These are phyloP conservation scores for Eilema griseolum DNA, from an alignment of 2,888 invertebrate genomes.

Conservation along the genomic window DNA sequence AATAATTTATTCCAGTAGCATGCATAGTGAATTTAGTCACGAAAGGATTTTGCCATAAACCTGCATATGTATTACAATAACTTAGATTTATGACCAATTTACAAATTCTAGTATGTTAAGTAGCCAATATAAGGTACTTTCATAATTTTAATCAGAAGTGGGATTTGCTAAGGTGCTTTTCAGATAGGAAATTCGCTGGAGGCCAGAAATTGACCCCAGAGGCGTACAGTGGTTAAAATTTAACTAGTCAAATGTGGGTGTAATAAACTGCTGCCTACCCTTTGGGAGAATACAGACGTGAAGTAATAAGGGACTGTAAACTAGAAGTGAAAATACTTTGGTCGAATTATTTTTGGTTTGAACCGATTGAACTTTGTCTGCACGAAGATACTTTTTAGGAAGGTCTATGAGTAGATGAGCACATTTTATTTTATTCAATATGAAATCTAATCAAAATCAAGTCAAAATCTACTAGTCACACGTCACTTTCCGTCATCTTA, in stretches of 20 bases:
- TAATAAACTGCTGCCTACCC: background rate
- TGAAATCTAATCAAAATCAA: no score
- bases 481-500: no score
- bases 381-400: no score
- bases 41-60: conserved; percentile 6
- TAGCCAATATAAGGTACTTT: conserved; percentile 13
- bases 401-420: no score
- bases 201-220: background rate
- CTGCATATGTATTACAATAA: conserved; percentile 6
- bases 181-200: background rate
- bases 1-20: conserved; percentile 3
- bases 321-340: background rate
- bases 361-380: no score
- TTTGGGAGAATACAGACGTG: background rate
- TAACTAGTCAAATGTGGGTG: no score
- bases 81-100: conserved; percentile 2
- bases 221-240: background rate
- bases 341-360: no score
- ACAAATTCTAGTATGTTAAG: background rate
- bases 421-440: no score
- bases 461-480: no score
- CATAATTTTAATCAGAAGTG: background rate
- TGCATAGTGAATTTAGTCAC: conserved; percentile 10
- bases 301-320: background rate
- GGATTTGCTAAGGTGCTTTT: background rate